Conservation (phyloP, 2,113 vertebrate genomes). For the Motacilla tschutschensis region DNA sequence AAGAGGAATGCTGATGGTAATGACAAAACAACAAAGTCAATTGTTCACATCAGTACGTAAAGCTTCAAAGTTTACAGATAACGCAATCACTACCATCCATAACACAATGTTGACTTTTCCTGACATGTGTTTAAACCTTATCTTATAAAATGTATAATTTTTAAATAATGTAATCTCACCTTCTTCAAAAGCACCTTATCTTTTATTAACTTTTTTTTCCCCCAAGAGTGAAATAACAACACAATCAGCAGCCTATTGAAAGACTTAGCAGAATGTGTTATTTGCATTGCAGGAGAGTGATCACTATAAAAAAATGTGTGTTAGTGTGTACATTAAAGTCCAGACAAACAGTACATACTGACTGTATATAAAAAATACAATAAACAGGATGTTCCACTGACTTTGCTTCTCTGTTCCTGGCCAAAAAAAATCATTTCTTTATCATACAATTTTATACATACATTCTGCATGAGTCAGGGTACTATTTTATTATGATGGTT, state of each 20-base stretch:
- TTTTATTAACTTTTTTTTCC: conserved; percentile 67
- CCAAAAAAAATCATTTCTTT: conserved; percentile 18
- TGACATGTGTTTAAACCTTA: conserved; percentile 82
- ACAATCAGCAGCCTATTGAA: conserved; percentile 66
- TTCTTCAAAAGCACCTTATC: conserved; percentile 75
- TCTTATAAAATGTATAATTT: conserved; percentile 76
- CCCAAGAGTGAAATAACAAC: conserved; percentile 54
- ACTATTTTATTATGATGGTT: background rate
- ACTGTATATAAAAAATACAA: conserved; percentile 26
- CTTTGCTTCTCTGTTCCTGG: conserved; percentile 15
- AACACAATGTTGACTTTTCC: conserved; percentile 78
- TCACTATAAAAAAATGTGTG: conserved; percentile 51
- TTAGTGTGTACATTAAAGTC: conserved; percentile 42
- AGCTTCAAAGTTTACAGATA: conserved; percentile 79
- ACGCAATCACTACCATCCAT: conserved; percentile 74
- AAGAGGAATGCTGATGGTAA: conserved; percentile 54
- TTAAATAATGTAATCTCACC: conserved; percentile 79
- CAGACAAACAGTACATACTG: conserved; percentile 37
- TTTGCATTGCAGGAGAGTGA: conserved; percentile 58
- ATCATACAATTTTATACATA: background rate
- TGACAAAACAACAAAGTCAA: conserved; percentile 67
- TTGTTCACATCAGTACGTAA: conserved; percentile 67
- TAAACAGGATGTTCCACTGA: conserved; percentile 62
- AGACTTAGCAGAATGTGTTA: conserved; percentile 62
- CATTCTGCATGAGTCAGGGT: background rate